Evolutionary conservation across 2,888 invertebrate species (phyloP).

Genomic region (Chymomyza amoena): DNA sequence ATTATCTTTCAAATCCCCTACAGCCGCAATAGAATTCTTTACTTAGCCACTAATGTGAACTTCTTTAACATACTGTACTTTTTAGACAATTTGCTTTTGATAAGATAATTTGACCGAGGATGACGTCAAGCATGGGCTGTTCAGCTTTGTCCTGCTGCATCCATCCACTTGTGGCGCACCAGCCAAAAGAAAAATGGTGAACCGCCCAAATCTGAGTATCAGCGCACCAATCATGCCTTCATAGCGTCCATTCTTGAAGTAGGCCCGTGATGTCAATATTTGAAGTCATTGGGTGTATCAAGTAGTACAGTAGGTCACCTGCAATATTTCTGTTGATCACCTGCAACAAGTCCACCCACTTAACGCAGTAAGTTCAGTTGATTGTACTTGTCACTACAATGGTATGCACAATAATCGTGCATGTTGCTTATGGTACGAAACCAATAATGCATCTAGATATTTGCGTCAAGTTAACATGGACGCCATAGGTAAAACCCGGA

Average conservation of each 20-base stretch:
- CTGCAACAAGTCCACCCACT: constrained; percentile 42
- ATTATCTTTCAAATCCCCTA: too few species aligned
- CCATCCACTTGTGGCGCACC: constrained; percentile 81
- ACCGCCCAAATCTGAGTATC: constrained; percentile 81
- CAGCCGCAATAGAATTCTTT: too few species aligned
- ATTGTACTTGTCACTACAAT: constrained; percentile 80
- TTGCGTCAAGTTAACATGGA: constrained; percentile 79
- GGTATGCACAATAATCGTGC: constrained; percentile 81
- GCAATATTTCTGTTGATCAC: constrained; percentile 78
- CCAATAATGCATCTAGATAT: constrained; percentile 74
- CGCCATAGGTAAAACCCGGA: constrained; percentile 81
- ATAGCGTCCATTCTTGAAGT: constrained; percentile 65
- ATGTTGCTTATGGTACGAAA: constrained; percentile 79
- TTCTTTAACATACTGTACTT: too few species aligned
- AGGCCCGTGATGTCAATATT: constrained; percentile 85
- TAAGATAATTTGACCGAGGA: too few species aligned
- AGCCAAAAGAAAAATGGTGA: constrained; percentile 83
- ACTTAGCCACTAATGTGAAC: too few species aligned
- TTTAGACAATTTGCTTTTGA: too few species aligned
- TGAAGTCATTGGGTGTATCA: constrained; percentile 79
- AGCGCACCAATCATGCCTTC: too few species aligned
- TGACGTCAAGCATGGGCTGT: constrained; percentile 84
- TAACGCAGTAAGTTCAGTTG: background rate
- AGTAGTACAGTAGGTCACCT: constrained; percentile 80
- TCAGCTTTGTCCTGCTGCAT: constrained; percentile 74